Conservation (phyloP, 2,113 vertebrate species). For the Ptilonorhynchus violaceus region DNA sequence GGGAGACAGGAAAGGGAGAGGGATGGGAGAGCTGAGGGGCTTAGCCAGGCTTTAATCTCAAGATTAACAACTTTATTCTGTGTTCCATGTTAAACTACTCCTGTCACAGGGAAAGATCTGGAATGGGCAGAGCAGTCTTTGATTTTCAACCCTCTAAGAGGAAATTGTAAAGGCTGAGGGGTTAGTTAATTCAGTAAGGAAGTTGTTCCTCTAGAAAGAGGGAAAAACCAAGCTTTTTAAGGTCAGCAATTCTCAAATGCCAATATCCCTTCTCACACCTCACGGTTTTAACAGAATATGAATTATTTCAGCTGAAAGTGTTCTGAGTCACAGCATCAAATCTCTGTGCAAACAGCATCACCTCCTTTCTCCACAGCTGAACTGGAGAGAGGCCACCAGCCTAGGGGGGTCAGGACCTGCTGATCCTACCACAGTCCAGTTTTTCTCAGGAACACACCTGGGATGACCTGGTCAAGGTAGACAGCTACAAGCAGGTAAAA, state of each 20-base stretch:
- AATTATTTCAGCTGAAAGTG: not conserved
- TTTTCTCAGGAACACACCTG: conserved; percentile 73
- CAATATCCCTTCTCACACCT: not conserved
- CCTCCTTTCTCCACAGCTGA: not conserved
- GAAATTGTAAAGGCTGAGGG: not conserved
- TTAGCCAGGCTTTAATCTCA: not conserved
- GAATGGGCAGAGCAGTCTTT: not conserved
- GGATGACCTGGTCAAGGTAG: conserved; percentile 96
- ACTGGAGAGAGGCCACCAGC: not conserved
- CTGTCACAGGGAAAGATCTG: not conserved
- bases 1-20: not conserved
- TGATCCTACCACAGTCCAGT: not conserved
- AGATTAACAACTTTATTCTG: not conserved
- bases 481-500: conserved; percentile 91
- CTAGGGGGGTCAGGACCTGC: not conserved
- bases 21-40: not conserved
- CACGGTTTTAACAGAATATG: not conserved
- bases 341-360: not conserved
- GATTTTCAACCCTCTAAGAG: not conserved
- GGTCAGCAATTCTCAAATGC: not conserved
- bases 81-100: not conserved
- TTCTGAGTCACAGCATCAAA: not conserved
- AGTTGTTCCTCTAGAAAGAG: not conserved
- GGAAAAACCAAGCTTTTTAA: not conserved
- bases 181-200: not conserved